Evolutionary conservation across 2,113 vertebrate genomes (phyloP).

Genomic region (Catagonus wagneri): DNA sequence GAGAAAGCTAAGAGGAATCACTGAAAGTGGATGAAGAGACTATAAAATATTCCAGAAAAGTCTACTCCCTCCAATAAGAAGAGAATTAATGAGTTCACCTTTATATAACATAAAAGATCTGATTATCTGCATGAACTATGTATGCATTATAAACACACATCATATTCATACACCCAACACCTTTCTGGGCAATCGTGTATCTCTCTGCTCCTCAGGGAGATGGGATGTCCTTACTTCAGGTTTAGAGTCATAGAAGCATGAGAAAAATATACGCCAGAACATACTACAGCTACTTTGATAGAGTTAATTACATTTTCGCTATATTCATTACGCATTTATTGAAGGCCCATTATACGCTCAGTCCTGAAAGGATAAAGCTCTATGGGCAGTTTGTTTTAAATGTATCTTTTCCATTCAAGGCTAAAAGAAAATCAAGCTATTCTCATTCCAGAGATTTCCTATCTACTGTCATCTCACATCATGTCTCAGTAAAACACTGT

Average conservation of each 20-base stretch:
- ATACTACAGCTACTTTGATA: slow-evolving; percentile 5
- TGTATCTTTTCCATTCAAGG: slow-evolving; percentile 56
- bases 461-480: slow-evolving; percentile 85
- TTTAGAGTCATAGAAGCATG: slow-evolving; percentile 18
- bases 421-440: slow-evolving; percentile 76
- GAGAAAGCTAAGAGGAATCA: slow-evolving; percentile 17
- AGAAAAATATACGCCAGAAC: neutral
- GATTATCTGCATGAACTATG: neutral
- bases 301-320: slow-evolving; percentile 27
- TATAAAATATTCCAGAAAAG: slow-evolving; percentile 1
- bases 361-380: slow-evolving; percentile 55
- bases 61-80: neutral
- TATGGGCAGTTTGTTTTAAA: slow-evolving; percentile 62
- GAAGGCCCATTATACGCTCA: slow-evolving; percentile 24
- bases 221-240: neutral
- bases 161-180: neutral
- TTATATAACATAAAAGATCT: neutral
- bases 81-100: neutral
- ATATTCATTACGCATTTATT: slow-evolving; percentile 49
- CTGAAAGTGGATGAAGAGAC: slow-evolving; percentile 28
- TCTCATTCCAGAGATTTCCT: slow-evolving; percentile 83
- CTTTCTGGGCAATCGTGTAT: neutral
- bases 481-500: slow-evolving; percentile 83
- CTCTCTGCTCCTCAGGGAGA: neutral
- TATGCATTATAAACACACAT: neutral